Percentiles rank a stretch among this genome's conserved stretches.
Conservation (phyloP, 2,888 invertebrate genomes). For the Dicycla oo region DNA sequence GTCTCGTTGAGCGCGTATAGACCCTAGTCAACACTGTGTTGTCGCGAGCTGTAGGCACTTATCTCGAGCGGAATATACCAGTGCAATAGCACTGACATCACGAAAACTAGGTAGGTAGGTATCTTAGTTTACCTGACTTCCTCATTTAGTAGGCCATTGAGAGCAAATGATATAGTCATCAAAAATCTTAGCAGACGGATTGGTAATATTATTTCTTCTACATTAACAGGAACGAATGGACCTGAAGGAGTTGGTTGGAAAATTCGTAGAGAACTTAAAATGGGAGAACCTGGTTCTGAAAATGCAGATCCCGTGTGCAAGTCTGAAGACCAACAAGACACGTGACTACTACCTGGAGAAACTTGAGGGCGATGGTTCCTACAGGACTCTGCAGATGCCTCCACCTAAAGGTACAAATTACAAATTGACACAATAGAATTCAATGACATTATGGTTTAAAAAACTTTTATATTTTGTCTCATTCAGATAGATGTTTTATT, state of each 20-base stretch:
- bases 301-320: constrained; percentile 82
- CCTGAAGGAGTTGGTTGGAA: constrained; percentile 73
- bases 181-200: neutral
- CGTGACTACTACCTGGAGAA: constrained; percentile 80
- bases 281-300: constrained; percentile 80
- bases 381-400: constrained; percentile 81
- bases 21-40: no score
- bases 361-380: constrained; percentile 80
- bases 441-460: neutral
- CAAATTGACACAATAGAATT: neutral
- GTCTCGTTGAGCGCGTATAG: no score
- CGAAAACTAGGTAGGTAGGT: no score
- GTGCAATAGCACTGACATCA: no score
- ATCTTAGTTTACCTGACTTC: neutral
- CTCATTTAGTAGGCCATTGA: neutral
- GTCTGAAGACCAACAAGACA: constrained; percentile 69
- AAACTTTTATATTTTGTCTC: neutral
- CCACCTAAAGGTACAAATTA: constrained; percentile 73
- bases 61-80: no score
- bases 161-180: neutral
- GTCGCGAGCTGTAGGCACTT: no score
- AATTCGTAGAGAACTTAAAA: constrained; percentile 79
- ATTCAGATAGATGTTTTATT: neutral
- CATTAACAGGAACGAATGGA: constrained; percentile 77
- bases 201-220: neutral